A percentile compares a stretch with the other conserved stretches of the same genome.
Evolutionary conservation across 1,140 invertebrate genomes (phyloP).

Genomic region (Nebria ingens): DNA sequence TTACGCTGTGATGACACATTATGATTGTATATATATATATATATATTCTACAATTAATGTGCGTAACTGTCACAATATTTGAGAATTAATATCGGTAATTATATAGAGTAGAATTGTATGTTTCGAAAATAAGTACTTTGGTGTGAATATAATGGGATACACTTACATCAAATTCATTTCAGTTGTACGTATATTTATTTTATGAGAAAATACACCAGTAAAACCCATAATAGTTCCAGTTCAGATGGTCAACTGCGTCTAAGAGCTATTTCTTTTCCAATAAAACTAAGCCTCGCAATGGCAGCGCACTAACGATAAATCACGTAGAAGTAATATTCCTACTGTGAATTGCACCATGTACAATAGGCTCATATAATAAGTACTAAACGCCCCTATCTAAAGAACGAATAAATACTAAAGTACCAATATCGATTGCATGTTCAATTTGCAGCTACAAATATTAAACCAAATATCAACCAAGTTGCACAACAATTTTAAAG

Average conservation of each 20-base stretch:
- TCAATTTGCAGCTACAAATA: neutral
- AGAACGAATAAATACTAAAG: too few relatives aligned
- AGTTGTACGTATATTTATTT: neutral
- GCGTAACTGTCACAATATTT: too few relatives aligned
- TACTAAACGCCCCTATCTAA: neutral
- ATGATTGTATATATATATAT: too few relatives aligned
- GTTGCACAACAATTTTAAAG: neutral
- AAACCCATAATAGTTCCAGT: neutral
- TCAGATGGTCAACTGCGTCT: neutral
- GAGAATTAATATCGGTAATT: too few relatives aligned
- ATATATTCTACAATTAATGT: too few relatives aligned
- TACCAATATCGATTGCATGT: neutral
- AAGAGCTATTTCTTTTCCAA: slow-evolving; percentile 5
- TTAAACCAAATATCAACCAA: neutral
- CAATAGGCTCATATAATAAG: neutral
- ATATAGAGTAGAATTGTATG: too few relatives aligned
- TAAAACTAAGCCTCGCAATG: neutral
- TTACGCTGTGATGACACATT: too few relatives aligned
- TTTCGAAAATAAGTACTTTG: too few relatives aligned
- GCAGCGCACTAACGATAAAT: slow-evolving; percentile 1
- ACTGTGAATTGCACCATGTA: neutral
- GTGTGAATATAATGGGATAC: too few relatives aligned
- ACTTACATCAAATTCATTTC: slow-evolving; percentile 5
- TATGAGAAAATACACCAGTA: neutral
- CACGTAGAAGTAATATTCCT: neutral